These are phyloP conservation scores for Anguilla anguilla DNA, from an alignment of 2,797 vertebrate species.

Conservation along the genomic window DNA sequence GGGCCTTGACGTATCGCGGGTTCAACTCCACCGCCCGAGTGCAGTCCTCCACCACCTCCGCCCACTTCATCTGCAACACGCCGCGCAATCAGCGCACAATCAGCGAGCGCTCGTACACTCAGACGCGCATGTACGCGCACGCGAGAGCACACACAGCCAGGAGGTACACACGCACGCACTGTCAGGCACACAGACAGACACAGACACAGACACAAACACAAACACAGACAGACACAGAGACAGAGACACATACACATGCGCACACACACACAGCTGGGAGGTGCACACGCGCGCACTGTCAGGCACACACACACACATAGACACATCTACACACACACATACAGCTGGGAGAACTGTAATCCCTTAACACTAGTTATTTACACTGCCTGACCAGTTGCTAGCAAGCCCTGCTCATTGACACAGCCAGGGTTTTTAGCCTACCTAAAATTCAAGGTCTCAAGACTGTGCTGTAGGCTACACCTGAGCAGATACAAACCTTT, in stretches of 20 bases:
- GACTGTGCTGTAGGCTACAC: too few relatives aligned
- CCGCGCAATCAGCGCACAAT: not conserved
- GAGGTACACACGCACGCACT: too few relatives aligned
- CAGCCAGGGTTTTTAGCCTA: not conserved
- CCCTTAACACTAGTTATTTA: not conserved
- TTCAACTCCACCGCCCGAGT: conserved; percentile 92
- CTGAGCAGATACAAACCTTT: not conserved
- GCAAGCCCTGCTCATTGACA: not conserved
- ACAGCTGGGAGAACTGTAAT: not conserved
- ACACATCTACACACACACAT: too few relatives aligned
- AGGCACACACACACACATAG: too few relatives aligned
- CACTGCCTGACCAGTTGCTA: not conserved
- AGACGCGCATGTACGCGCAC: not conserved
- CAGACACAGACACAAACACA: too few relatives aligned
- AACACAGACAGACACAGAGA: too few relatives aligned
- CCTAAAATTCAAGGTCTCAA: not conserved
- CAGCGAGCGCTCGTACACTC: not conserved
- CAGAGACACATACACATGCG: too few relatives aligned
- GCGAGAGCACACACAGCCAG: too few relatives aligned
- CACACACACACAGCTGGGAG: too few relatives aligned
- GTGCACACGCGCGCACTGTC: too few relatives aligned
- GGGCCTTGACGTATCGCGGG: conserved; percentile 94
- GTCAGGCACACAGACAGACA: too few relatives aligned
- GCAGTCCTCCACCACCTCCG: conserved; percentile 93
- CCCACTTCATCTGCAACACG: conserved; percentile 88